Percentiles rank a stretch among this genome's conserved stretches.
Conservation (phyloP, 2,113 vertebrate species). For the Perca schrenkii region DNA sequence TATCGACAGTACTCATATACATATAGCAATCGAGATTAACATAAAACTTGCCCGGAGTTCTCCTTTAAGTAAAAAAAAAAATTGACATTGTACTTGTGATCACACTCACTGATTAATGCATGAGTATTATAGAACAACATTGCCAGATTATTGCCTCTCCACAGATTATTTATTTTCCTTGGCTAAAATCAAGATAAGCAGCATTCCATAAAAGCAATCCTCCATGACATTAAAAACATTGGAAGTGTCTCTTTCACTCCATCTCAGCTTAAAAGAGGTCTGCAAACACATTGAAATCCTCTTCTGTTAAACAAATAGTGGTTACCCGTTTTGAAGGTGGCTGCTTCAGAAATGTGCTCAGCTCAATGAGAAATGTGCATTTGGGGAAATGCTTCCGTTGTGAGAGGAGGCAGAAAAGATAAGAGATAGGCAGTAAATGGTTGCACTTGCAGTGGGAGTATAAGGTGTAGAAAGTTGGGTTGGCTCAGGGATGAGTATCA, state of each 20-base stretch:
- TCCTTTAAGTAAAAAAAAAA: too few relatives aligned
- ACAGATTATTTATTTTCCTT: slow-evolving; percentile 6
- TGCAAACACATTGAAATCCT: slow-evolving; percentile 27
- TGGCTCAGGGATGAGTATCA: neutral
- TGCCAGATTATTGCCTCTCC: slow-evolving; percentile 8
- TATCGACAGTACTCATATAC: too few relatives aligned
- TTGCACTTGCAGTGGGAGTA: neutral
- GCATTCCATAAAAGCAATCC: slow-evolving; percentile 26
- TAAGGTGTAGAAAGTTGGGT: neutral
- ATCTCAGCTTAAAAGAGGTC: slow-evolving; percentile 34
- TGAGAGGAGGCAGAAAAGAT: slow-evolving; percentile 1
- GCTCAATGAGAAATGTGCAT: slow-evolving; percentile 42
- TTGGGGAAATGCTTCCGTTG: slow-evolving; percentile 26
- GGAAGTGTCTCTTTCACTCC: slow-evolving; percentile 9
- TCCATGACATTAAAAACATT: neutral
- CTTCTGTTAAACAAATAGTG: slow-evolving; percentile 21
- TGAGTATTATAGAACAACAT: neutral
- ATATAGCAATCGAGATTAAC: too few relatives aligned
- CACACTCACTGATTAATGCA: neutral
- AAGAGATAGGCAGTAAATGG: slow-evolving; percentile 9
- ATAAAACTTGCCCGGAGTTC: too few relatives aligned
- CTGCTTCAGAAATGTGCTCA: slow-evolving; percentile 25
- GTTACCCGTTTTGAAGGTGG: slow-evolving; percentile 25
- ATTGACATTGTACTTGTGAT: neutral
- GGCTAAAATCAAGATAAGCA: neutral